Conservation (phyloP, 2,113 vertebrate genomes). For the Callorhinus ursinus region DNA sequence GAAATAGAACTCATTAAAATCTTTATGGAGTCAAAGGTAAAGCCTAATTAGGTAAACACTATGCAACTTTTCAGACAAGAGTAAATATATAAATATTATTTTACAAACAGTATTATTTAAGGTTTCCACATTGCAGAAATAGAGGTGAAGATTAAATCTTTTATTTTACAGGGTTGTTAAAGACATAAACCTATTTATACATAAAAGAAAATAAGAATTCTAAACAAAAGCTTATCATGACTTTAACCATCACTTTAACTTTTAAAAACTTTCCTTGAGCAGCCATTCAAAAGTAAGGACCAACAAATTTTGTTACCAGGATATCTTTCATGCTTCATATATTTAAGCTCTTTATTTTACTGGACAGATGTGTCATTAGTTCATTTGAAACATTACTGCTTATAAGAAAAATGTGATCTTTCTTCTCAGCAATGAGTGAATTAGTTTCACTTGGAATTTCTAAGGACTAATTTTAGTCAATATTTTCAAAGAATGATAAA, state of each 20-base stretch:
- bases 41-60: not conserved
- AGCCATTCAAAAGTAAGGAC: not conserved
- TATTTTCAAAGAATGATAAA: slow-evolving; percentile 54
- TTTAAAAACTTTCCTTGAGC: not conserved
- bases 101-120: slow-evolving; percentile 34
- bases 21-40: not conserved
- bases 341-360: not conserved
- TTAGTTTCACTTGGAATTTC: not conserved
- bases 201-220: slow-evolving; percentile 43
- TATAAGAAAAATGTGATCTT: not conserved
- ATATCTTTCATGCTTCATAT: not conserved
- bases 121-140: slow-evolving; percentile 40
- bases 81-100: not conserved
- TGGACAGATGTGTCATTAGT: not conserved
- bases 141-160: slow-evolving; percentile 52
- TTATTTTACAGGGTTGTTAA: slow-evolving; percentile 52
- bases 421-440: not conserved
- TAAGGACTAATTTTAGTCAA: slow-evolving; percentile 27
- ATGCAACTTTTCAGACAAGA: slow-evolving; percentile 17
- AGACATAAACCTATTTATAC: slow-evolving; percentile 39
- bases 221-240: slow-evolving; percentile 31
- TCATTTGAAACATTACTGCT: not conserved
- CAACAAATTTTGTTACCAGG: not conserved
- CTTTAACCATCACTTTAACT: not conserved
- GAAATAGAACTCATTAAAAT: not conserved